Conservation (phyloP, 2,113 vertebrate genomes). For the Oryzias javanicus region DNA sequence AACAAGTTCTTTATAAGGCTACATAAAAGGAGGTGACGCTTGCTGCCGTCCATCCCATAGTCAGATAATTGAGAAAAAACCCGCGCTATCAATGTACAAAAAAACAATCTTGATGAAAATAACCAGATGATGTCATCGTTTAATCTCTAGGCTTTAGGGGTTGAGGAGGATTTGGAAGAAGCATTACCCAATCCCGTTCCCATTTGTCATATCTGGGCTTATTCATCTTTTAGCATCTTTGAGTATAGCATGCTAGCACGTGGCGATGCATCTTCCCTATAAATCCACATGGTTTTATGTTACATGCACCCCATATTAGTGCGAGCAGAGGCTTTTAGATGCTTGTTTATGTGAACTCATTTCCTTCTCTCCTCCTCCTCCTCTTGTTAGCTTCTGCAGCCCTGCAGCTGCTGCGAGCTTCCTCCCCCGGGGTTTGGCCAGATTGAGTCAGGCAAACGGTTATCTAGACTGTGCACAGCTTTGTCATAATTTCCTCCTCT, state of each 20-base stretch:
- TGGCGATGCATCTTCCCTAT: not conserved
- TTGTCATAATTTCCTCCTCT: slow-evolving; percentile 71
- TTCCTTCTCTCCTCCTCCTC: slow-evolving; percentile 14
- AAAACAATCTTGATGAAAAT: not conserved
- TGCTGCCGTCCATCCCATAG: too few relatives aligned
- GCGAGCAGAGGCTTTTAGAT: slow-evolving; percentile 53
- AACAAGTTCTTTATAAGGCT: too few relatives aligned
- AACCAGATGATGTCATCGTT: not conserved
- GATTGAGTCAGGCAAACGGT: slow-evolving; percentile 65
- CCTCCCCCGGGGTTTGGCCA: slow-evolving; percentile 63
- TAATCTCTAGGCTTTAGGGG: slow-evolving; percentile 1
- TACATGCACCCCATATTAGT: slow-evolving; percentile 21
- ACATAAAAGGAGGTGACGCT: too few relatives aligned
- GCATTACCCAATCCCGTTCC: not conserved
- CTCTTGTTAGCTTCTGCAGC: slow-evolving; percentile 50
- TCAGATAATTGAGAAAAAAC: not conserved
- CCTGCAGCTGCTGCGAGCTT: slow-evolving; percentile 38
- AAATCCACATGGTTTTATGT: slow-evolving; percentile 42
- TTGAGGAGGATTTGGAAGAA: slow-evolving; percentile 4
- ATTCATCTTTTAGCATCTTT: slow-evolving; percentile 12
- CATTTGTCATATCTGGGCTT: slow-evolving; percentile 2
- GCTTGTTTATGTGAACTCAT: slow-evolving; percentile 53
- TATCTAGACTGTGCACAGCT: slow-evolving; percentile 66
- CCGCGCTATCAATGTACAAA: not conserved
- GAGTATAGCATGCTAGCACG: not conserved